These are phyloP conservation scores for Ceyx cyanopectus DNA, from an alignment of 2,113 vertebrate species.

Conservation along the genomic window DNA sequence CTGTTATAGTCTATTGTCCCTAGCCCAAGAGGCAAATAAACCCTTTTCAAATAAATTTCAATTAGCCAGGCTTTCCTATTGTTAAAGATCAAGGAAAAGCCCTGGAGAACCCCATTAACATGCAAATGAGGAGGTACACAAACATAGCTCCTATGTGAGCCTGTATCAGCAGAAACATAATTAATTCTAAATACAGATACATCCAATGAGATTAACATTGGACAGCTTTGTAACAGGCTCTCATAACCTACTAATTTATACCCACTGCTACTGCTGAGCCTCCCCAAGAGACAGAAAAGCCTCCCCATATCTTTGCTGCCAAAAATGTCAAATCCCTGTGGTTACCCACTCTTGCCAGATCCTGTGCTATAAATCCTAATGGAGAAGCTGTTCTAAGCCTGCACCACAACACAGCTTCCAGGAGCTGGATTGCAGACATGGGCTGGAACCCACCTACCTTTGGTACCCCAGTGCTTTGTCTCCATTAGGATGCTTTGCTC, in stretches of 20 bases:
- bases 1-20: neutral
- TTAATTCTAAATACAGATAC: constrained; percentile 44
- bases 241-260: neutral
- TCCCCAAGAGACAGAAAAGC: neutral
- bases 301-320: neutral
- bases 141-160: neutral
- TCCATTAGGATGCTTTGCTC: neutral
- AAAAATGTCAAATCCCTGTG: neutral
- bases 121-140: constrained; percentile 57
- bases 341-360: neutral
- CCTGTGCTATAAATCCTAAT: fast-evolving
- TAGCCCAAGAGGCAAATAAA: constrained; percentile 51
- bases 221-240: neutral
- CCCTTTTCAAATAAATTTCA: constrained; percentile 52
- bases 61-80: constrained; percentile 50
- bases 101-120: constrained; percentile 57
- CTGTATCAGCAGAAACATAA: constrained; percentile 40
- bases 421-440: neutral
- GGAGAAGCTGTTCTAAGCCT: neutral
- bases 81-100: constrained; percentile 56
- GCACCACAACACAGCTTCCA: fast-evolving
- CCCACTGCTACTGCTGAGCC: neutral
- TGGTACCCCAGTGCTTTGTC: neutral
- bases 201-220: neutral
- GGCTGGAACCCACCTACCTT: fast-evolving